Percentiles rank a stretch among this genome's conserved stretches.
These are phyloP conservation scores for Tenualosa thibaudeaui DNA, from an alignment of 2,797 vertebrate genomes.

Conservation along the genomic window DNA sequence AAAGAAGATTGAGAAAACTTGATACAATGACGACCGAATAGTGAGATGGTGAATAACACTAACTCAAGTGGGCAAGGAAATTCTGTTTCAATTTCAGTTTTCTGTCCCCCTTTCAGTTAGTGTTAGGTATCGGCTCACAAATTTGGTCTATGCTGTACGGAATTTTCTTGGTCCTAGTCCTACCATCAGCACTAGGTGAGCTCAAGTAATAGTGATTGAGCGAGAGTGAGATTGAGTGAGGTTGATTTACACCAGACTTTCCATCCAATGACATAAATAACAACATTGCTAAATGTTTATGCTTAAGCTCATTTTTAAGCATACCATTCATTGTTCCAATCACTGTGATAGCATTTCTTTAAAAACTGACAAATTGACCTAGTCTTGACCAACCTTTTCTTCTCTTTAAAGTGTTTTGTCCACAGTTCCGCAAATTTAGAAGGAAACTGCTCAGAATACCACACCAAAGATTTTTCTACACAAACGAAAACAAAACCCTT, in stretches of 20 bases:
- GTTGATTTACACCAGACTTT: too few relatives aligned
- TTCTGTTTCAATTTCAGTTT: too few relatives aligned
- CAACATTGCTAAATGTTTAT: neutral
- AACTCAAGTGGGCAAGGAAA: too few relatives aligned
- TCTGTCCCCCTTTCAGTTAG: too few relatives aligned
- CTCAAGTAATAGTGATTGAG: neutral
- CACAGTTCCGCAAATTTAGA: neutral
- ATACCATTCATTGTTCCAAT: neutral
- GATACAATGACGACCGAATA: too few relatives aligned
- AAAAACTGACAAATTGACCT: neutral
- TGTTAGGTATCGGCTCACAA: too few relatives aligned
- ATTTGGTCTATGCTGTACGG: too few relatives aligned
- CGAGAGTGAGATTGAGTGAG: too few relatives aligned
- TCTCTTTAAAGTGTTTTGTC: neutral
- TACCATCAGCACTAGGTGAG: neutral
- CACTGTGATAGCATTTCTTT: neutral
- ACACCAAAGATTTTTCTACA: neutral
- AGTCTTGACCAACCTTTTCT: neutral
- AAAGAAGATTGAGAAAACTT: too few relatives aligned
- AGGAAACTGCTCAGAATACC: neutral
- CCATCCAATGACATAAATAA: too few relatives aligned
- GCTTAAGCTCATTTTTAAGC: neutral
- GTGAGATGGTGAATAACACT: too few relatives aligned
- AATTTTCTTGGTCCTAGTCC: too few relatives aligned
- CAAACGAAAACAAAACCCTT: neutral